phyloP scores from a whole-genome alignment of 2,113 vertebrate species.

The Hemicordylus capensis region DNA sequence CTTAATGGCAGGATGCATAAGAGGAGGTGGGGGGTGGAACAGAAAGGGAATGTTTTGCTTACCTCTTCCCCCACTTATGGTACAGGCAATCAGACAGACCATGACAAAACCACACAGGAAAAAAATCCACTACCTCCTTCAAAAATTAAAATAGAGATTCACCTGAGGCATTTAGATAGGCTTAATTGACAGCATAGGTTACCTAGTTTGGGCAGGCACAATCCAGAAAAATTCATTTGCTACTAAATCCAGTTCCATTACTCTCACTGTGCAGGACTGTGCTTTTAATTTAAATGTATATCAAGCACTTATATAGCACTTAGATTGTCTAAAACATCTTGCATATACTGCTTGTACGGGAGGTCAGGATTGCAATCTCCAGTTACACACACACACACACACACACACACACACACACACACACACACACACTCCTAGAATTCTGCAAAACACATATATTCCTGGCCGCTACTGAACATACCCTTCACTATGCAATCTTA shows the following conservation, averaged over 20 bases:
- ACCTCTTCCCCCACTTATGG: too few species aligned
- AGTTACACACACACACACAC: too few species aligned
- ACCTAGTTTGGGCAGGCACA: background rate
- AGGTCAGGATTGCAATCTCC: background rate
- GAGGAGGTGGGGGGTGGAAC: too few species aligned
- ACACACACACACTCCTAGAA: background rate
- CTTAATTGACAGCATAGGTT: background rate
- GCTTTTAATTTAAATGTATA: slow-evolving; percentile 1
- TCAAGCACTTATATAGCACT: background rate
- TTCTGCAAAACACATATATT: too few species aligned
- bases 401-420: too few species aligned
- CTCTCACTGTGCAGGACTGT: background rate
- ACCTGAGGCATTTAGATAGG: rapidly evolving
- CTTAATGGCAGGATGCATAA: too few species aligned
- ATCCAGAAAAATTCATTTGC: background rate
- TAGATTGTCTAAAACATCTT: background rate
- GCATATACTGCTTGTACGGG: background rate
- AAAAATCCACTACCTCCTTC: background rate
- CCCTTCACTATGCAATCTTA: background rate
- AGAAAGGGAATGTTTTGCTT: too few species aligned
- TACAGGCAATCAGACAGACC: too few species aligned
- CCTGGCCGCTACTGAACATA: background rate
- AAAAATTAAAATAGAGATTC: background rate
- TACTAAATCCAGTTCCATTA: background rate
- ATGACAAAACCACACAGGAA: slow-evolving; percentile 9